These are phyloP conservation scores for Phaethornis superciliosus DNA, from an alignment of 2,113 vertebrate species.

Conservation along the genomic window DNA sequence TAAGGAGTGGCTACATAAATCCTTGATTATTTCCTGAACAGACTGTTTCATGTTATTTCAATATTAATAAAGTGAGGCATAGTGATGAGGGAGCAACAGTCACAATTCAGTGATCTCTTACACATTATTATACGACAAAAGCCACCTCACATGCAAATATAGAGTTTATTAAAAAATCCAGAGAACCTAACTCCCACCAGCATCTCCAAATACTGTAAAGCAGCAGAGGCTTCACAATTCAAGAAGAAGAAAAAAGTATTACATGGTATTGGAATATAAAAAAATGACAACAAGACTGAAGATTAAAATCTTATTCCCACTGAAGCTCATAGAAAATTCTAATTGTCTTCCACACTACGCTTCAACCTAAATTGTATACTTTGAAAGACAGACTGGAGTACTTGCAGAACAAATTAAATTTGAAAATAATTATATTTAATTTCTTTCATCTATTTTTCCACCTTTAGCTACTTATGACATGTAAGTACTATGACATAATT, in stretches of 20 bases:
- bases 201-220: not conserved
- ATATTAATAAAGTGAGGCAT: not conserved
- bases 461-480: not conserved
- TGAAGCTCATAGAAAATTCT: not conserved
- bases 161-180: not conserved
- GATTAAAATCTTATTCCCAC: not conserved
- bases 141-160: not conserved
- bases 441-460: not conserved
- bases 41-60: not conserved
- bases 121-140: not conserved
- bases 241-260: not conserved
- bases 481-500: not conserved
- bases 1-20: constrained; percentile 1
- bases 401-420: not conserved
- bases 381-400: not conserved
- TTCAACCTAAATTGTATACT: not conserved
- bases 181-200: not conserved
- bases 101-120: constrained; percentile 12
- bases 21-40: not conserved
- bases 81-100: not conserved
- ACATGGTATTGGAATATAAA: not conserved
- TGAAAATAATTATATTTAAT: not conserved
- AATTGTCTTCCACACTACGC: not conserved
- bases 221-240: not conserved
- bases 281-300: not conserved